A percentile compares a stretch with the other conserved stretches of the same genome.
Conservation (phyloP, 2,888 invertebrate genomes). For the Hyppa rectilinea region DNA sequence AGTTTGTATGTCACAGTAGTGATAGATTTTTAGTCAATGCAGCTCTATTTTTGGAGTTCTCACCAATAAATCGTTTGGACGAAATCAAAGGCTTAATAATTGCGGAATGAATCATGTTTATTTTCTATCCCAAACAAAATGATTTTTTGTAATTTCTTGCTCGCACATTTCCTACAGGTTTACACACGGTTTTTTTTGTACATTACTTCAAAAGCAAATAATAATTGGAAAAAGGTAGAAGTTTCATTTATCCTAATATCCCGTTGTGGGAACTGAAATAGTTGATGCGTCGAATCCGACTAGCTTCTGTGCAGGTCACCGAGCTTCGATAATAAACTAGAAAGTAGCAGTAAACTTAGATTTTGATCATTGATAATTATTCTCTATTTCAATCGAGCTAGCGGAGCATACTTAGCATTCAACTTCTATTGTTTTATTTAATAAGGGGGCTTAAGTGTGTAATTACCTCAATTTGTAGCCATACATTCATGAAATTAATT, state of each 20-base stretch:
- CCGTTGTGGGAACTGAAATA: background rate
- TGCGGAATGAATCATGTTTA: background rate
- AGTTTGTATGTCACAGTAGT: background rate
- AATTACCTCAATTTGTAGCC: background rate
- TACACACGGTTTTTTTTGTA: background rate
- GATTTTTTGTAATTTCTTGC: background rate
- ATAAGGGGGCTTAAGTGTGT: too few species aligned
- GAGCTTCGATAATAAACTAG: too few species aligned
- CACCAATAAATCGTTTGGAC: background rate
- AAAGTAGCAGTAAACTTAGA: too few species aligned
- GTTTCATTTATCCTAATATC: background rate
- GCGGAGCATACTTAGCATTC: too few species aligned
- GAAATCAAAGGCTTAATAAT: background rate
- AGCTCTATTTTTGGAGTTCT: background rate
- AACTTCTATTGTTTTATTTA: too few species aligned
- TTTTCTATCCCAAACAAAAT: background rate
- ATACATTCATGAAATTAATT: background rate
- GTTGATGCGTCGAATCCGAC: background rate
- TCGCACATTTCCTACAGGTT: constrained; percentile 1
- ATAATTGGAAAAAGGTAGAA: background rate
- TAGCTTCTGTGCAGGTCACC: too few species aligned
- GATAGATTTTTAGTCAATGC: background rate
- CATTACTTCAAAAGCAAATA: too few species aligned
- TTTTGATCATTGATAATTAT: too few species aligned
- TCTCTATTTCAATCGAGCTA: too few species aligned